Conservation (phyloP, 2,888 invertebrate genomes). For the Mamestra brassicae region DNA sequence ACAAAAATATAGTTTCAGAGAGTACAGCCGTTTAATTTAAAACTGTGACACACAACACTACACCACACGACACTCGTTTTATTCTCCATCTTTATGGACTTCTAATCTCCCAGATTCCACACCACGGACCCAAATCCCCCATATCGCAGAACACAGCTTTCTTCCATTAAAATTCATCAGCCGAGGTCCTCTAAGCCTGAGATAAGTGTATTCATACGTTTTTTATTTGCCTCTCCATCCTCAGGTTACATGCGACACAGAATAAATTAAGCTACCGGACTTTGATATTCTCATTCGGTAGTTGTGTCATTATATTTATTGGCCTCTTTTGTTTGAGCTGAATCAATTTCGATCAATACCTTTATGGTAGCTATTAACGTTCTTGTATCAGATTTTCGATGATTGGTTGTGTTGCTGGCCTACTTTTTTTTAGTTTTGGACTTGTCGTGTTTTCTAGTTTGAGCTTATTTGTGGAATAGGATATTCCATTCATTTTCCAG, state of each 20-base stretch:
- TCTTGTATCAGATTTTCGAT: constrained; percentile 27
- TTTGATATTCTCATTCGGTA: constrained; percentile 79
- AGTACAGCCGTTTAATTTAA: neutral
- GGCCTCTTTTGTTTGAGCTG: constrained; percentile 60
- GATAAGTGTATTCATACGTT: constrained; percentile 76
- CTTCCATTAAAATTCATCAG: constrained; percentile 65
- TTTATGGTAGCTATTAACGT: constrained; percentile 27
- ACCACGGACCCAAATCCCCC: constrained; percentile 23
- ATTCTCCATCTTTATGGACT: constrained; percentile 21
- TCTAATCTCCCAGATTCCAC: constrained; percentile 41
- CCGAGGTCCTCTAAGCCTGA: constrained; percentile 59
- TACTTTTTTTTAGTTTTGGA: constrained; percentile 15
- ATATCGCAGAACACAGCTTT: constrained; percentile 62
- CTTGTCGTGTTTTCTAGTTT: neutral
- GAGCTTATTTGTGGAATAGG: neutral
- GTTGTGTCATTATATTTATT: constrained; percentile 72
- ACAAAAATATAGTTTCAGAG: neutral
- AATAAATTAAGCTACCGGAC: constrained; percentile 89
- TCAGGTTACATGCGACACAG: constrained; percentile 79
- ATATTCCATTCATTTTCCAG: neutral
- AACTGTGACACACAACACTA: neutral
- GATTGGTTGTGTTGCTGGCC: constrained; percentile 3
- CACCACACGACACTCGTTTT: neutral
- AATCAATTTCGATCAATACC: constrained; percentile 38
- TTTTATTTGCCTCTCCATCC: constrained; percentile 70